Evolutionary conservation across 2,797 vertebrate species (phyloP), one percentile per base, ranked within the genome.

Genomic region (Natrix natrix): DNA sequence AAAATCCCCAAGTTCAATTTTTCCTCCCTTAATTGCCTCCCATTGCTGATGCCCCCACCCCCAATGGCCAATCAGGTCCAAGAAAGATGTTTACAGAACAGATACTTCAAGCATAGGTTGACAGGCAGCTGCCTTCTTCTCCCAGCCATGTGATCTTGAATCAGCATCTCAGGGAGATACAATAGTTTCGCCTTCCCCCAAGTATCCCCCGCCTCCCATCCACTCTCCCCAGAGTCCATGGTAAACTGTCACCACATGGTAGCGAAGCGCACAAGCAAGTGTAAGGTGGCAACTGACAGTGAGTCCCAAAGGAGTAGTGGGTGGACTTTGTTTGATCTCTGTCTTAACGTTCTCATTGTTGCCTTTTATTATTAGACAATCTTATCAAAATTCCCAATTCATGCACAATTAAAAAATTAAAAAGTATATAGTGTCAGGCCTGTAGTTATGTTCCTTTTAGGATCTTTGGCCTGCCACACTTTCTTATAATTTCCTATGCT

Each of bases 11-110:
- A 3, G 1, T 74, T 20, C 14, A 74, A 20, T 37, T 74, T 74
- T 74, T 74, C 16, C 32, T 74, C 66, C 16, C n/a, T 74, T 74
- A 74, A 74, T 5, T 74, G n/a, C 16, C n/a, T 37, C 66, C 66
- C 32, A 74, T 32, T 0, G 0, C 16, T 74, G 66, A 74, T 1
- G 3, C 6, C n/a, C 1, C n/a, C 2, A 0, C 14, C n/a, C 28
- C 28, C 0, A 4, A 14, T 69, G 32, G 32, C 66, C 32, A 74
- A 74, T 74, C 66, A 8, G 6, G 7, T 74, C 37, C 32, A 74
- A 37, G 32, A 32, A 74, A 74, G 32, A 74, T 74, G 66, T 74
- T 74, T 37, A 17, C 2, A 37, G n/a, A 74, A 74, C 32, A 37
- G 66, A 74, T n/a, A 37, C n/a, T 17, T 74, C 14, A 74, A 74